A percentile compares a stretch with the other conserved stretches of the same genome.
These are phyloP conservation scores for Actinopyga echinites DNA, from an alignment of 53 echinoderm and acorn worm species.

Conservation along the genomic window DNA sequence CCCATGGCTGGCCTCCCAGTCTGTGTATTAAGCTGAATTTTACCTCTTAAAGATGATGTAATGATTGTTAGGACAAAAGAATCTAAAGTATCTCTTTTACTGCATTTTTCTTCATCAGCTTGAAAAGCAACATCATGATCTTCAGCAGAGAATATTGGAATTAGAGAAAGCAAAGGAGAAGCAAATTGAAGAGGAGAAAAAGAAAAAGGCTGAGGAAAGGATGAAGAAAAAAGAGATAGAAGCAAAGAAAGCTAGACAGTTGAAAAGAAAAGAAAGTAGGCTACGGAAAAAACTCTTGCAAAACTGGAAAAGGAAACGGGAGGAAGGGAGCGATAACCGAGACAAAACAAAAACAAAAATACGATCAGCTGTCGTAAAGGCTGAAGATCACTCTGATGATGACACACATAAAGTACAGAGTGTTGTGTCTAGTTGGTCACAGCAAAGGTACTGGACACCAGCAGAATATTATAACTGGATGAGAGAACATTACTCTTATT, in stretches of 20 bases:
- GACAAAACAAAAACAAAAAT: slow-evolving; percentile 31
- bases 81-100: too few species aligned
- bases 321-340: slow-evolving; percentile 21
- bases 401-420: background rate
- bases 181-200: slow-evolving; percentile 68
- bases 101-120: slow-evolving; percentile 52
- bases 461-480: slow-evolving; percentile 21
- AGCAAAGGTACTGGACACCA: slow-evolving; percentile 11
- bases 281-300: slow-evolving; percentile 68
- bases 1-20: too few species aligned
- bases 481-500: slow-evolving; percentile 30
- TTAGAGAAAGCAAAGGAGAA: slow-evolving; percentile 71
- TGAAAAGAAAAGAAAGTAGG: slow-evolving; percentile 71
- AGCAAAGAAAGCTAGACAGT: slow-evolving; percentile 59
- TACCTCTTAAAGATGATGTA: too few species aligned
- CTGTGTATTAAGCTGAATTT: too few species aligned
- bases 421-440: background rate
- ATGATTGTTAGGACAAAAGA: too few species aligned
- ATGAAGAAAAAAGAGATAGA: slow-evolving; percentile 55
- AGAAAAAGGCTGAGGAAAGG: slow-evolving; percentile 64
- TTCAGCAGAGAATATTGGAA: slow-evolving; percentile 69
- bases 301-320: slow-evolving; percentile 20
- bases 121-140: slow-evolving; percentile 75
- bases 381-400: background rate
- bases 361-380: slow-evolving; percentile 51